Evolutionary conservation across 2,797 vertebrate genomes (phyloP), one percentile per base, ranked within the genome.

Genomic region (Merluccius polli): DNA sequence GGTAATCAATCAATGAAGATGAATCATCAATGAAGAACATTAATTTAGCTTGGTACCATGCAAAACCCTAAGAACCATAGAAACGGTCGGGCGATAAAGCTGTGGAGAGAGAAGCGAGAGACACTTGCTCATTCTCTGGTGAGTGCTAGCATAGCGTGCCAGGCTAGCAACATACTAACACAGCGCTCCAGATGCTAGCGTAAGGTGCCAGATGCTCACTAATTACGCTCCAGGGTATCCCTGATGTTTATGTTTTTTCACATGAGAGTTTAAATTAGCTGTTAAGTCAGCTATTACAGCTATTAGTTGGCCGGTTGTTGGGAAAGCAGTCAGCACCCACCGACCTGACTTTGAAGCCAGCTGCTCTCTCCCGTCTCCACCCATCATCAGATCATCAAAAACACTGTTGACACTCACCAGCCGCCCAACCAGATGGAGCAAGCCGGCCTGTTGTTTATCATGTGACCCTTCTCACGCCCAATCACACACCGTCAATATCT

Each of bases 371-470:
- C 59, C n/a, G 59, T 65, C 52, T 59, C 52, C 52, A 24, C 52
- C 52, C 59, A 27, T 65, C 59, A 65, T 65, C 59, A 65, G 59
- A 65, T 65, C 59, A 65, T 65, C 59, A 65, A 65, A 65, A 65
- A 65, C 59, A 27, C 11, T 65, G 59, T 65, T 29, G 59, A 65
- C 24, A 27, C 59, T 65, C 59, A 65, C 59, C 59, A 65, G 59
- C 59, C 59, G 10, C 59, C 59, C 59, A 27, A 65, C 59, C 59
- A 65, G 59, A 65, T 65, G 59, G 10, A 65, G 59, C 10, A 24
- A 11, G 3, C 59, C 10, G 59, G 24, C 59, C 59, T 65, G 59
- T 10, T 65, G 59, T 65, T 27, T 12, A 65, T 65, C 59, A 65
- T 27, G 59, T 65, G 59, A 65, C 59, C 59, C 24, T 38, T 27